Conservation (phyloP, 2,888 invertebrate species). For the Dicranocentrus wangi region DNA sequence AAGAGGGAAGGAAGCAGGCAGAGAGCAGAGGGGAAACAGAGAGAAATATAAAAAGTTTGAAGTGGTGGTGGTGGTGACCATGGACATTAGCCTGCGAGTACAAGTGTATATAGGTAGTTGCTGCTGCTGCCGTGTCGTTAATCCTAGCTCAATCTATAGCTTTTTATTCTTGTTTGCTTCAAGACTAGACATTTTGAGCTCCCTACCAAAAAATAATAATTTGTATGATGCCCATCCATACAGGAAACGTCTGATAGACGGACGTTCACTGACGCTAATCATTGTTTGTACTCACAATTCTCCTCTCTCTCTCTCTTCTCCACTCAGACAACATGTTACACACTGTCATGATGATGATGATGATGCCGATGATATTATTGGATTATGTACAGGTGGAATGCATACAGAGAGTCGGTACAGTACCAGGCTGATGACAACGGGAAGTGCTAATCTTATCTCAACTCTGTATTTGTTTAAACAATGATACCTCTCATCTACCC, state of each 20-base stretch:
- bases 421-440: slow-evolving; percentile 16
- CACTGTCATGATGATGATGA: too few relatives aligned
- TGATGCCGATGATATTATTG: too few relatives aligned
- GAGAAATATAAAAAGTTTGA: too few relatives aligned
- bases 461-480: neutral
- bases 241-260: slow-evolving; percentile 10
- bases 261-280: slow-evolving; percentile 18
- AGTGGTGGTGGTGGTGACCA: neutral
- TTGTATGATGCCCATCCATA: neutral
- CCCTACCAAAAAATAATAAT: too few relatives aligned
- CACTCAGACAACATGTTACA: neutral
- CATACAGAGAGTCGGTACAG: neutral
- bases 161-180: too few relatives aligned
- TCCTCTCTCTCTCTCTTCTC: neutral
- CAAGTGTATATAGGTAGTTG: too few relatives aligned
- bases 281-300: neutral
- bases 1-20: slow-evolving; percentile 17
- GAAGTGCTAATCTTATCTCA: slow-evolving; percentile 18
- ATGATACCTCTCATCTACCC: neutral
- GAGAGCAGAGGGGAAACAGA: neutral
- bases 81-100: too few relatives aligned
- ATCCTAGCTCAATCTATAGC: too few relatives aligned
- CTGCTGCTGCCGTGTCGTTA: too few relatives aligned
- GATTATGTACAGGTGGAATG: slow-evolving; percentile 12
- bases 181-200: too few relatives aligned